Evolutionary conservation across 2,797 vertebrate species (phyloP).

Genomic region (Sebastes baramenuke): DNA sequence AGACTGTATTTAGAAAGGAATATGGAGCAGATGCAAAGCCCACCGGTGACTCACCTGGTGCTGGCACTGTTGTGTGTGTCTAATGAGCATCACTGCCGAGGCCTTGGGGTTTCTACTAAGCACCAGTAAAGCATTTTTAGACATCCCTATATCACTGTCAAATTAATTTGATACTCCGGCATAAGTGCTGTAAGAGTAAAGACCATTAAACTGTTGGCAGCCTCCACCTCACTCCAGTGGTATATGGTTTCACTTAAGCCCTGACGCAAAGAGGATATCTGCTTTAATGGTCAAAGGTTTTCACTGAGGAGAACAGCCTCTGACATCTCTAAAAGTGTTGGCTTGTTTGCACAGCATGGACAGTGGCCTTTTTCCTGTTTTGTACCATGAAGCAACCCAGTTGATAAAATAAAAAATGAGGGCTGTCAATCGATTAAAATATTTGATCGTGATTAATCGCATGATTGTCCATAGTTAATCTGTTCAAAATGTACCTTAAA

Average conservation of each 20-base stretch:
- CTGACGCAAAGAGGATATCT: neutral
- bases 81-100: slow-evolving; percentile 17
- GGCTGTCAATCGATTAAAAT: no score
- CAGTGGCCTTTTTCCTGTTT: neutral
- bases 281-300: neutral
- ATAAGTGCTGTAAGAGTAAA: neutral
- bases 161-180: neutral
- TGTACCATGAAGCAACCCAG: neutral
- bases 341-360: neutral
- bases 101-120: neutral
- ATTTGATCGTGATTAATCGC: no score
- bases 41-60: slow-evolving; percentile 60
- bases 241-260: neutral
- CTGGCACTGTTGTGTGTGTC: slow-evolving; percentile 5
- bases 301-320: neutral
- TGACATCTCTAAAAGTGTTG: neutral
- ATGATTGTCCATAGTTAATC: no score
- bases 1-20: slow-evolving; percentile 44
- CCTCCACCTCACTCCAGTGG: neutral
- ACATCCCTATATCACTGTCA: neutral
- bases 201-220: neutral
- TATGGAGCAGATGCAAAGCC: slow-evolving; percentile 46
- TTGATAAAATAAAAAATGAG: neutral
- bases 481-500: no score
- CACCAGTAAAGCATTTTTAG: slow-evolving; percentile 3